phyloP scores from a whole-genome alignment of 2,888 invertebrate species.

The Pardosa pseudoannulata region DNA sequence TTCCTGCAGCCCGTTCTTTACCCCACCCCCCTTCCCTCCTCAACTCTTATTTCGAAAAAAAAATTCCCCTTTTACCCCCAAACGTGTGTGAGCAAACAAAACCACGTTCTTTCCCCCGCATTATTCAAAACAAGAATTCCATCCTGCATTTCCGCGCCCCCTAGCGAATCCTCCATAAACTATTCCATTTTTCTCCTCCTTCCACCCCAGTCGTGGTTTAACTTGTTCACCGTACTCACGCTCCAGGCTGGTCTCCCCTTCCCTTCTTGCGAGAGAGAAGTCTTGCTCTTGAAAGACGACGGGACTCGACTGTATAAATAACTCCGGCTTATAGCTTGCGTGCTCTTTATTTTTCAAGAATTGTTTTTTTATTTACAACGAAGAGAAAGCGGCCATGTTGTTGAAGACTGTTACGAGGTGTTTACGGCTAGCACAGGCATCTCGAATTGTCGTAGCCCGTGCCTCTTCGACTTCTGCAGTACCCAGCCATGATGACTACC shows the following conservation, averaged over 20 bases:
- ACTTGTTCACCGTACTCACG: background rate
- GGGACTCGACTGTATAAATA: conserved; percentile 1
- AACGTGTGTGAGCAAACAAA: background rate
- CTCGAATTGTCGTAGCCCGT: conserved; percentile 27
- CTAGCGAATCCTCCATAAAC: conserved; percentile 1
- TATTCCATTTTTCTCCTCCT: background rate
- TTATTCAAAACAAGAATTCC: background rate
- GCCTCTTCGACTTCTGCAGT: conserved; percentile 18
- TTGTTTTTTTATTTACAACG: background rate
- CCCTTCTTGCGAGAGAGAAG: background rate
- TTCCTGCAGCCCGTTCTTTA: too few species aligned
- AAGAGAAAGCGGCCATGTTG: conserved; percentile 37
- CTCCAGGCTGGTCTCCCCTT: background rate
- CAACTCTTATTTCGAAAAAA: background rate
- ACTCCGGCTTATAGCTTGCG: background rate
- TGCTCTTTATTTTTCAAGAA: too few species aligned
- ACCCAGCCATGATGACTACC: conserved; percentile 33
- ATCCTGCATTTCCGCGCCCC: conserved; percentile 21
- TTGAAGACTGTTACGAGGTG: conserved; percentile 38
- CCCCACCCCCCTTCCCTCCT: too few species aligned
- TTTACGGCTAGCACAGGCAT: conserved; percentile 38
- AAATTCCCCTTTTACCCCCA: too few species aligned
- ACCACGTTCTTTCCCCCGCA: conserved; percentile 24
- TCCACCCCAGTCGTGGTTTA: background rate
- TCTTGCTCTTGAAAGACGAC: background rate